Evolutionary conservation across 2,797 vertebrate species (phyloP), one percentile per base, ranked within the genome.

Genomic region (Argya squamiceps): DNA sequence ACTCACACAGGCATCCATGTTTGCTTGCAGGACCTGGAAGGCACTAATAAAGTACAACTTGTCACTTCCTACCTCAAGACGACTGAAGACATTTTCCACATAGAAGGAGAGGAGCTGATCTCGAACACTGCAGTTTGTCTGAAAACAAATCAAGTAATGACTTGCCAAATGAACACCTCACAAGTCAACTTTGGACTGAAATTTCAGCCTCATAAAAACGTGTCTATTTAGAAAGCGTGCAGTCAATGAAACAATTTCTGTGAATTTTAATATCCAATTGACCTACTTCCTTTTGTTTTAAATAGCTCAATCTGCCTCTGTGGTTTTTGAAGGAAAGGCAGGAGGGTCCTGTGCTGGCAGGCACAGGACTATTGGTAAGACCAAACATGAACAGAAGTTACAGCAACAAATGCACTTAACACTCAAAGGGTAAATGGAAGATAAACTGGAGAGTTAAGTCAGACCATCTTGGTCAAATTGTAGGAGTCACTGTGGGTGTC

Each of bases 101-200:
- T 98, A 98, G 87, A 98, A 98, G n/a, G 97, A 97, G 39, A 97
- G 92, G 77, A 98, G 90, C 53, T 98, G 97, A 49, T 97, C 64
- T 95, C 96, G 96, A 85, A 97, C 97, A 34, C 27, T 95, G 88
- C 97, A 98, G 69, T 96, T 97, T 92, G 94, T 96, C 97, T 98
- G 85, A 67, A 95, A 97, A 68, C 9, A 92, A 94, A 89, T n/a
- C 19, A 88, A 62, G 47, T 15, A 39, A 88, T 68, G 76, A 84
- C 47, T 34, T 76, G 43, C 5, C 27, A 77, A 30, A 58, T 44
- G 6, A 84, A 78, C 62, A 60, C 8, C 11, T 63, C 1, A 0
- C 18, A 75, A 70, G 18, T 64, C 34, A 79, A 5, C 16, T 67
- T 67, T 4, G 3, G 30, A 53, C 27, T 77, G 27, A 88, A 88